Evolutionary conservation across 2,113 vertebrate species (phyloP), one percentile per base, ranked within the genome.

Genomic region (Hoplias malabaricus): DNA sequence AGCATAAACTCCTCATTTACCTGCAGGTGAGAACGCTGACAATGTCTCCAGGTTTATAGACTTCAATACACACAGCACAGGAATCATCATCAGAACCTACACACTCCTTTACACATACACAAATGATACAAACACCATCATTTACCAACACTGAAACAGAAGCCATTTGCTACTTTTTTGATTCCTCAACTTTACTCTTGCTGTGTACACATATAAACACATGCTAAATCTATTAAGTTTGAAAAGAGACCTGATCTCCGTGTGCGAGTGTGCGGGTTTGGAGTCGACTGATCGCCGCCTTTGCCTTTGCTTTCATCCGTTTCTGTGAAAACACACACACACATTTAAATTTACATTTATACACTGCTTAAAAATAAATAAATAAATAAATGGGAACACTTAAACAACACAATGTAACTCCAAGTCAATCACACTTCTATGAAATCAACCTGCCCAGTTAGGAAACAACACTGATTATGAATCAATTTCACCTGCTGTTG

Each of bases 161-260:
- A 46, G n/a, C 43, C 43, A 14, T 19, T 46, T 16, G 5, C 43
- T 19, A 46, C 43, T 16, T 3, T n/a, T n/a, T n/a, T n/a, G n/a
- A n/a, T n/a, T n/a, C n/a, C n/a, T n/a, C n/a, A n/a, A n/a, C n/a
- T n/a, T n/a, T n/a, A n/a, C n/a, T n/a, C n/a, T n/a, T n/a, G n/a
- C n/a, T n/a, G n/a, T n/a, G n/a, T n/a, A n/a, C n/a, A n/a, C n/a
- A n/a, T n/a, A n/a, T n/a, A n/a, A n/a, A n/a, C n/a, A n/a, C n/a
- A n/a, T n/a, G n/a, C n/a, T n/a, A n/a, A n/a, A n/a, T n/a, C n/a
- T n/a, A n/a, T n/a, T n/a, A n/a, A n/a, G n/a, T n/a, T n/a, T n/a
- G n/a, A n/a, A n/a, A n/a, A n/a, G n/a, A n/a, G n/a, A 96, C 95
- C 95, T 93, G 87, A 85, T 96, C 95, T 81, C 93, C 94, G 69